Evolutionary conservation across 2,113 vertebrate genomes (phyloP), one percentile per base, ranked within the genome.

Genomic region (Aegotheles bennettii): DNA sequence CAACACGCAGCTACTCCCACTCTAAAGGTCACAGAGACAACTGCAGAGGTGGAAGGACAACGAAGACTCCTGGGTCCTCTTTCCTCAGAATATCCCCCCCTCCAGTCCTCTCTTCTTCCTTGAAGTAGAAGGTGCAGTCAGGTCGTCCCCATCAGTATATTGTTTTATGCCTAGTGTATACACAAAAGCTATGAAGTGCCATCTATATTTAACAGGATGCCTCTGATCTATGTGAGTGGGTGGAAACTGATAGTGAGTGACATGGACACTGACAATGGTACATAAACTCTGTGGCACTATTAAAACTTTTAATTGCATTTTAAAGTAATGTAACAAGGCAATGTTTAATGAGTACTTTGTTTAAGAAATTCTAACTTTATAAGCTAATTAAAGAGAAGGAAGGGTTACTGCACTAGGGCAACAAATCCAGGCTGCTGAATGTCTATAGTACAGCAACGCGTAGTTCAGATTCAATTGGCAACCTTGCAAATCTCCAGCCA

Each of bases 251-350:
- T 82, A 70, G 69, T 40, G 73, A 94, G 77, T 93, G 95, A 92
- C 88, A 75, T 36, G 80, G 80, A 51, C 12, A 25, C 77, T 82
- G 94, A 97, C 90, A 97, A 90, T 63, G 67, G 86, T 88, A 84
- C 77, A 73, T 76, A 96, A 96, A 94, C 92, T 95, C 83, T 10
- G 2, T 0, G 0, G 65, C 69, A 69, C 53, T 64, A 86, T 78
- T 78, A 92, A 97, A 96, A 97, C 96, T 96, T 96, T 96, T 97
- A 97, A 96, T 94, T 96, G 95, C 94, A 93, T 96, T 96, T 96
- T 96, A 92, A 96, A 95, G 92, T 84, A 96, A 87, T 71, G 86
- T 92, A 96, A 92, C 65, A 78, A 96, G 93, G 96, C 93, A 89
- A 86, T 89, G 76, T 84, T 96, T 95, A 95, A 96, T 93, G 86